phyloP scores from a whole-genome alignment of 1,140 invertebrate species.

The Geopemphigus sp. region DNA sequence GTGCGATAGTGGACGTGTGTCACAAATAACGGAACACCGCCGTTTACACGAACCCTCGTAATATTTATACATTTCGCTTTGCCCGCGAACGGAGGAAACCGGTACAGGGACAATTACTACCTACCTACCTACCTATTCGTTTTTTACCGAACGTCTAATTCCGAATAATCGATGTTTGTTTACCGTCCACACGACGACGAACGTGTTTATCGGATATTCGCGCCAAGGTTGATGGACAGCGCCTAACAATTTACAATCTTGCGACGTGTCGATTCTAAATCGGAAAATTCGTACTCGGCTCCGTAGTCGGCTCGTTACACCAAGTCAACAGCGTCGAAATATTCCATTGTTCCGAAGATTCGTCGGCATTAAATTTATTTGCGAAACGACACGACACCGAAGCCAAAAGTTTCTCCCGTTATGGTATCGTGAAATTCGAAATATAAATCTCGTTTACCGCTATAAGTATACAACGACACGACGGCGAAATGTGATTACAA shows the following conservation, averaged over 20 bases:
- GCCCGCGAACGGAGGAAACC: neutral
- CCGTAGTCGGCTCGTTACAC: neutral
- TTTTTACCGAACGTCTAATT: no score
- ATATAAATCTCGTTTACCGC: neutral
- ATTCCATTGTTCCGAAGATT: neutral
- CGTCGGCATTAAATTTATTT: neutral
- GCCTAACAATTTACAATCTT: neutral
- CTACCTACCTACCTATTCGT: no score
- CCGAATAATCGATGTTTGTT: no score
- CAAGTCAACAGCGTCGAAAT: neutral
- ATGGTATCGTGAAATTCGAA: neutral
- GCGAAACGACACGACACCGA: neutral
- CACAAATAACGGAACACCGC: neutral
- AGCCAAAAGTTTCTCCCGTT: neutral
- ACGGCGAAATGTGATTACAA: slow-evolving; percentile 10
- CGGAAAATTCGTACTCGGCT: neutral
- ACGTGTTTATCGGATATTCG: neutral
- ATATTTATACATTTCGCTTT: neutral
- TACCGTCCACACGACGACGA: neutral
- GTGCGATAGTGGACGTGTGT: neutral
- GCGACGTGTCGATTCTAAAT: neutral
- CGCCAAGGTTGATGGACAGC: neutral
- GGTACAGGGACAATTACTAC: no score
- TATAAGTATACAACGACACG: neutral
- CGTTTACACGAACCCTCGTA: neutral